These are phyloP conservation scores for Chaetodon trifasciatus DNA, from an alignment of 2,797 vertebrate genomes.

Conservation along the genomic window DNA sequence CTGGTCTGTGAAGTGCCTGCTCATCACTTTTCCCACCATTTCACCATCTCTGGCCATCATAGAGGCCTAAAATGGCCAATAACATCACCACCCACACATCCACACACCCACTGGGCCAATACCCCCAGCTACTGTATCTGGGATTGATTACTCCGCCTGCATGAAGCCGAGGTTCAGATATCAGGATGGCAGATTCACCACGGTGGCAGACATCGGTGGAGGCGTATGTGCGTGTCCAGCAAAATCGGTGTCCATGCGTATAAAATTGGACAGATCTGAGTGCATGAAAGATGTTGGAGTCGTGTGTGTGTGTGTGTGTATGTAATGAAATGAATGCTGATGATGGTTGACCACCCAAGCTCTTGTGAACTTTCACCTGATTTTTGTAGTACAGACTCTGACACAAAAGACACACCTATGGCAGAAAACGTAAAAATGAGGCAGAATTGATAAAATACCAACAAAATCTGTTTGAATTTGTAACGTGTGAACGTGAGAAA, in stretches of 20 bases:
- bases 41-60: constrained; percentile 74
- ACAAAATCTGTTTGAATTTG: background rate
- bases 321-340: background rate
- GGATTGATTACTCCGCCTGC: constrained; percentile 65
- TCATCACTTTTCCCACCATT: constrained; percentile 84
- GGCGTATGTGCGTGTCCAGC: constrained; percentile 1
- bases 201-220: background rate
- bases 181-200: constrained; percentile 54
- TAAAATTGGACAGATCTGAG: constrained; percentile 21
- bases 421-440: background rate
- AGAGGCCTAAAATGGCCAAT: constrained; percentile 72
- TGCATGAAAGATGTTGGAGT: constrained; percentile 1
- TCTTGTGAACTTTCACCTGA: background rate
- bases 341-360: background rate
- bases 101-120: constrained; percentile 43
- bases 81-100: constrained; percentile 52
- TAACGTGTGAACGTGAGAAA: background rate
- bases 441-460: background rate
- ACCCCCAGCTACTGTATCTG: constrained; percentile 54
- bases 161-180: constrained; percentile 62
- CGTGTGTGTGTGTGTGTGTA: background rate
- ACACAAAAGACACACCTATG: background rate
- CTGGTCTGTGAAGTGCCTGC: constrained; percentile 79
- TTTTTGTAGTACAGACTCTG: background rate
- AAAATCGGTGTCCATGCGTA: constrained; percentile 5